phyloP scores from a whole-genome alignment of 2,888 invertebrate genomes.

The Chrysina gloriosa region DNA sequence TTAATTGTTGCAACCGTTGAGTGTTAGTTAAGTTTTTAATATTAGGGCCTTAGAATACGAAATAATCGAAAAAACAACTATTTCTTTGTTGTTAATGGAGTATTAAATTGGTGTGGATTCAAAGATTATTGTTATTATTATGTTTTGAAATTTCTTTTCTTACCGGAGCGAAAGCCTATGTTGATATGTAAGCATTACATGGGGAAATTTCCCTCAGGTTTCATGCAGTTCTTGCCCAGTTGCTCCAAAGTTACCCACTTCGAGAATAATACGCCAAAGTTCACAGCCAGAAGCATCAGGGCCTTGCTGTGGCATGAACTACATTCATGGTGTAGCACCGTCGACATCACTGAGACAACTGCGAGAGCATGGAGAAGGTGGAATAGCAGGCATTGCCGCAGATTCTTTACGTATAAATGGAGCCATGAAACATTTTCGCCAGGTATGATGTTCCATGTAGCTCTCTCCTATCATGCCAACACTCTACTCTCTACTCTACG shows the following conservation, averaged over 20 bases:
- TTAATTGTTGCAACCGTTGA: constrained; percentile 25
- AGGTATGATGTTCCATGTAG: constrained; percentile 71
- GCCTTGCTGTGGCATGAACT: constrained; percentile 72
- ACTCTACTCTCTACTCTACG: neutral
- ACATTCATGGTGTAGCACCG: constrained; percentile 76
- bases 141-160: neutral
- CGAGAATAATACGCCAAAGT: constrained; percentile 88
- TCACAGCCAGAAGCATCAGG: constrained; percentile 84
- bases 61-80: neutral
- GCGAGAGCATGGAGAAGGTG: constrained; percentile 77
- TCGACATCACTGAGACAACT: constrained; percentile 90
- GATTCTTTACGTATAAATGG: constrained; percentile 97
- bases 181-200: constrained; percentile 32
- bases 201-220: constrained; percentile 56
- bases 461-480: constrained; percentile 19
- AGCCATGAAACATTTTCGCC: constrained; percentile 95
- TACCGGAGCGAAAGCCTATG: constrained; percentile 1
- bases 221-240: constrained; percentile 74
- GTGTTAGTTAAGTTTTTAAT: constrained; percentile 10
- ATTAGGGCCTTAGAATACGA: constrained; percentile 42
- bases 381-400: constrained; percentile 94
- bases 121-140: constrained; percentile 1
- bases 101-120: constrained; percentile 22
- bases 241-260: constrained; percentile 74
- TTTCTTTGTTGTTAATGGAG: constrained; percentile 27